phyloP scores from a whole-genome alignment of 1,140 invertebrate species.

The Drosophila kurseongensis region DNA sequence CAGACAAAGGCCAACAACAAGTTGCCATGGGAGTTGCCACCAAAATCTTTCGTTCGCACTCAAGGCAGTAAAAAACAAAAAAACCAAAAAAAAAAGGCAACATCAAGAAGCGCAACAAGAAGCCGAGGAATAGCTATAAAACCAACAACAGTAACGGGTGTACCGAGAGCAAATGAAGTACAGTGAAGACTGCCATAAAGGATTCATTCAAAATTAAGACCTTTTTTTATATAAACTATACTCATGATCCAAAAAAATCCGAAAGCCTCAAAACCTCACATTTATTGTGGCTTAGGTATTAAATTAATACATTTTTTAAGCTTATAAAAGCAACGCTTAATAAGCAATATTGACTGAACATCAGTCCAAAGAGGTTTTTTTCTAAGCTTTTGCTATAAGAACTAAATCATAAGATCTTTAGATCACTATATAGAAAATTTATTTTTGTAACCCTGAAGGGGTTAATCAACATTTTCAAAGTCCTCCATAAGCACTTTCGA shows the following conservation, averaged over 20 bases:
- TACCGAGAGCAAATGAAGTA: constrained; percentile 3
- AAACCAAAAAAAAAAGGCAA: constrained; percentile 10
- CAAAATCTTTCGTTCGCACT: constrained; percentile 42
- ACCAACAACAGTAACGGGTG: constrained; percentile 27
- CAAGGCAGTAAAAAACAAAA: constrained; percentile 4
- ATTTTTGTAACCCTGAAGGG: no score
- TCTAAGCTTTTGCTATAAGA: background rate
- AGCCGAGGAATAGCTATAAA: constrained; percentile 25
- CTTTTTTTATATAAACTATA: no score
- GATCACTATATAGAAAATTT: background rate
- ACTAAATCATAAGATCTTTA: background rate
- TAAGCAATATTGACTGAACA: no score
- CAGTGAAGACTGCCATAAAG: constrained; percentile 1
- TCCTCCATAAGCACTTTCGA: background rate
- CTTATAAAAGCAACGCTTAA: no score
- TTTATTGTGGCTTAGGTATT: no score
- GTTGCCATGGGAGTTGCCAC: constrained; percentile 54
- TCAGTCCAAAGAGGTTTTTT: background rate
- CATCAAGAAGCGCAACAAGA: constrained; percentile 35
- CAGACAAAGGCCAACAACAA: constrained; percentile 64
- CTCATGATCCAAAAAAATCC: no score
- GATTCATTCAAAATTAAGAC: background rate
- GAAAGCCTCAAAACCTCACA: no score
- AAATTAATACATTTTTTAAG: no score
- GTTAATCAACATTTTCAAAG: no score